These are phyloP conservation scores for Actinia tenebrosa DNA, from an alignment of 64 coral and sea anemone species.

Conservation along the genomic window DNA sequence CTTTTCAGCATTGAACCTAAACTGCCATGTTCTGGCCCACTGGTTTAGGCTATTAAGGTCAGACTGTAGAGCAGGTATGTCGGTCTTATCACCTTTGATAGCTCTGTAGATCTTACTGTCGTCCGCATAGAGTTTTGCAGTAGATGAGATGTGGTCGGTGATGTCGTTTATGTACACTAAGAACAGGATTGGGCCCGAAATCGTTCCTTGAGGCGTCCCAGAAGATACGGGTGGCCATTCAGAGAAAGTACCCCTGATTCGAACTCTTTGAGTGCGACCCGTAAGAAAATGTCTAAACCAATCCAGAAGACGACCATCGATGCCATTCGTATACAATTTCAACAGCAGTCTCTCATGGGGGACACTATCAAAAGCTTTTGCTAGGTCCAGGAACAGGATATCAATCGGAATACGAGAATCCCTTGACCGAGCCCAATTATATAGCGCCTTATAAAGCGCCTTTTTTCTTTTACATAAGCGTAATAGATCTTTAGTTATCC, in stretches of 20 bases:
- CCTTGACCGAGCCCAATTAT: no score
- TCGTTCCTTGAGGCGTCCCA: conserved; percentile 22
- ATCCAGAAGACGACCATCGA: conserved; percentile 20
- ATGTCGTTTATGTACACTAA: no score
- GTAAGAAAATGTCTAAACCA: conserved; percentile 38
- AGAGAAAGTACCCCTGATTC: not conserved
- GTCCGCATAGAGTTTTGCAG: conserved; percentile 21
- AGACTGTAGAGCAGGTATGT: not conserved
- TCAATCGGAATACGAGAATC: no score
- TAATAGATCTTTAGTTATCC: no score
- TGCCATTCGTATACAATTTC: conserved; percentile 25
- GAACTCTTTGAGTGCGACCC: conserved; percentile 17
- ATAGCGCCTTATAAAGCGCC: no score
- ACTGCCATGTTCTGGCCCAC: no score
- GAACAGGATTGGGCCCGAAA: conserved; percentile 18
- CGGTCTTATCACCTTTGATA: conserved; percentile 13
- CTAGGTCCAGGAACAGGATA: no score
- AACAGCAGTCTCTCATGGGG: conserved; percentile 9
- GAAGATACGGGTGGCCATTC: conserved; percentile 7
- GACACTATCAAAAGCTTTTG: not conserved
- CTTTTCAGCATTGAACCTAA: no score
- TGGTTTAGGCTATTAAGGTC: not conserved
- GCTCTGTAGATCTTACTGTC: conserved; percentile 26
- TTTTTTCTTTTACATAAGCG: no score
- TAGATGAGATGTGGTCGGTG: no score